Conservation (phyloP, 2,797 vertebrate genomes). For the Sebastes iracundus region DNA sequence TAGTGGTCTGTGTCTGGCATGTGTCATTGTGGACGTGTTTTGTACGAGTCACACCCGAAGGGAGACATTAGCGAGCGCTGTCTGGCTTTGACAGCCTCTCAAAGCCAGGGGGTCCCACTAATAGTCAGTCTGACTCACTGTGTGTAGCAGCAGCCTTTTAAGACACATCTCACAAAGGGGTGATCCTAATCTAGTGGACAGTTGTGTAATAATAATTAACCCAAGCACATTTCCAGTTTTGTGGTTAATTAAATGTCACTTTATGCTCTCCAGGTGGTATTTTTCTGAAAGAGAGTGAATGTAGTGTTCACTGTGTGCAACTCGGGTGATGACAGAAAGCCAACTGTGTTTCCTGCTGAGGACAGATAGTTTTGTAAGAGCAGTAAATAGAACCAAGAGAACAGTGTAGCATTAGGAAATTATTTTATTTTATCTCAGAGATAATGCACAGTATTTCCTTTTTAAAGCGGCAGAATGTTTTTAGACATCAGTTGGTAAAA, state of each 20-base stretch:
- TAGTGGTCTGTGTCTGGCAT: slow-evolving; percentile 76
- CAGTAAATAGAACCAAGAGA: not conserved
- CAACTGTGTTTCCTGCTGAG: slow-evolving; percentile 6
- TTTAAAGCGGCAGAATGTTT: too few relatives aligned
- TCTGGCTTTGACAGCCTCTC: slow-evolving; percentile 80
- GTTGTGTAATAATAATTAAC: slow-evolving; percentile 46
- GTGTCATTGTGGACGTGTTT: slow-evolving; percentile 68
- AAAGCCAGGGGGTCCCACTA: slow-evolving; percentile 36
- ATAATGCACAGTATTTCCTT: not conserved
- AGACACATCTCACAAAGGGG: slow-evolving; percentile 61
- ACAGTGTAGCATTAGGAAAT: not conserved
- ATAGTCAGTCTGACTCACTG: slow-evolving; percentile 10
- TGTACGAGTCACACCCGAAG: slow-evolving; percentile 46
- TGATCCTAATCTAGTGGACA: not conserved
- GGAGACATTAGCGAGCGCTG: slow-evolving; percentile 43
- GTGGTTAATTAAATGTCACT: slow-evolving; percentile 51
- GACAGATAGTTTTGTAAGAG: slow-evolving; percentile 2
- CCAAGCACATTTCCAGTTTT: not conserved
- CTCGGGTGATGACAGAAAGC: not conserved
- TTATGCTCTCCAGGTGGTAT: slow-evolving; percentile 22
- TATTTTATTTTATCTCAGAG: not conserved
- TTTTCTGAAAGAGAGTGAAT: slow-evolving; percentile 28
- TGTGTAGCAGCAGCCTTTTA: slow-evolving; percentile 61
- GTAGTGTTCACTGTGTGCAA: slow-evolving; percentile 4
- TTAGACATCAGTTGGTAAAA: too few relatives aligned